A percentile compares a stretch with the other conserved stretches of the same genome.
Evolutionary conservation across 64 coral and sea anemone species (phyloP).

Genomic region (Orbicella faveolata): DNA sequence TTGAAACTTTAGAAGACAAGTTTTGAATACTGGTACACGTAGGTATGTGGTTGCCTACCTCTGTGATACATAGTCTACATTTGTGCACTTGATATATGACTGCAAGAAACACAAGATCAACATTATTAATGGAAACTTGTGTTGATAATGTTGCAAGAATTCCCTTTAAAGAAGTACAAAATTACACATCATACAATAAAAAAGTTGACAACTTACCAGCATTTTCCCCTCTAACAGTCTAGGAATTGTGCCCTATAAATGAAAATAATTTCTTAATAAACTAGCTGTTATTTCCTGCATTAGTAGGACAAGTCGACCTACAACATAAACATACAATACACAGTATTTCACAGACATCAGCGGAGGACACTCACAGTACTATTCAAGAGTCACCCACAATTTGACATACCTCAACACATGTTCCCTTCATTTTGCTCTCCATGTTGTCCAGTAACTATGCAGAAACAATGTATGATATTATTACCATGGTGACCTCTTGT

Average conservation of each 20-base stretch:
- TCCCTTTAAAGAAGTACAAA: background rate
- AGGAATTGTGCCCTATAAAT: slow-evolving; percentile 90
- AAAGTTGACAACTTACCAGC: slow-evolving; percentile 55
- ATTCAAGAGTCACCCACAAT: too few relatives aligned
- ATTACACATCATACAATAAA: background rate
- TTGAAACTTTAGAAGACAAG: too few relatives aligned
- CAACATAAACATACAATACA: too few relatives aligned
- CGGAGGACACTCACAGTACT: too few relatives aligned
- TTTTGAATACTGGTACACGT: too few relatives aligned
- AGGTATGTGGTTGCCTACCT: slow-evolving; percentile 45
- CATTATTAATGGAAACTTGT: background rate
- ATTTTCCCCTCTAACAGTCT: slow-evolving; percentile 97
- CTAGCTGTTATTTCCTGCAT: too few relatives aligned
- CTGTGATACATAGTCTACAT: slow-evolving; percentile 94
- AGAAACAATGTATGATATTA: background rate
- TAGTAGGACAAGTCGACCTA: too few relatives aligned
- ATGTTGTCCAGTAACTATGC: slow-evolving; percentile 94
- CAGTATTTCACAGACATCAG: too few relatives aligned
- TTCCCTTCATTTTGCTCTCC: slow-evolving; percentile 99
- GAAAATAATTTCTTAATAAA: background rate
- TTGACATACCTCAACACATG: slow-evolving; percentile 88
- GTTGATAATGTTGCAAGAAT: too few relatives aligned
- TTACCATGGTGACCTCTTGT: too few relatives aligned
- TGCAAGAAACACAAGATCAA: slow-evolving; percentile 18
- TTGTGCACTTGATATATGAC: slow-evolving; percentile 97